Base-by-base conservation (phyloP, 2,113 vertebrate genomes). In the Rhineura floridana region DNA sequence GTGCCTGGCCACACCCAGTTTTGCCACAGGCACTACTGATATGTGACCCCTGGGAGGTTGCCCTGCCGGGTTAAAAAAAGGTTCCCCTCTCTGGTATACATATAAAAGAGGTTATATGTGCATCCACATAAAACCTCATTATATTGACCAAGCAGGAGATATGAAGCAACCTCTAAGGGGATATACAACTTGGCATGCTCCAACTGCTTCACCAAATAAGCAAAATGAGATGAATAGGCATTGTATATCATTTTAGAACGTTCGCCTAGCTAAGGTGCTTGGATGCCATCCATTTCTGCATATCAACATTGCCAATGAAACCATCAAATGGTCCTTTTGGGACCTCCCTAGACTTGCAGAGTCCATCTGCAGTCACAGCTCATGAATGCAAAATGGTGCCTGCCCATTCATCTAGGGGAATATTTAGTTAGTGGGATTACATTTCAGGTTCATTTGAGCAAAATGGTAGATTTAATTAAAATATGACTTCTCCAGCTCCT, bases 251-350 rank as follows among this genome's bases (percentile, higher is more conserved):
- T 85, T 93, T 85, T 52, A 73, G 93, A 93, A 90, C 92, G 95
- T 87, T 90, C 95, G 87, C 89, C 92, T 93, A 88, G 88, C 93
- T 92, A 94, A 90, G 94, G 88, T 85, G 90, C 90, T 93, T 95
- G 95, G 91, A 91, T 90, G 92, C 87, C 91, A 90, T 93, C 94
- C 93, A 91, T 90, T 95, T 95, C 93, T 96, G 91, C 95, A 89
- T 95, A 94, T 95, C 92, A 90, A 86, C 90, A 92, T n/a, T 94
- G 89, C 92, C 92, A 94, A 96, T 94, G 94, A 96, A 96, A 94
- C 46, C 92, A 95, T 94, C 91, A 90, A 95, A 95, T 88, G 75
- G 28, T 88, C 92, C 95, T 95, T 96, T 62, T 76, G 94, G 96
- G 95, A 96, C 87, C 90, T 83, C 86, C 86, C 92, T 87, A 72